These are phyloP conservation scores for Platycheirus rosarum DNA, from an alignment of 2,888 invertebrate genomes.

Conservation along the genomic window DNA sequence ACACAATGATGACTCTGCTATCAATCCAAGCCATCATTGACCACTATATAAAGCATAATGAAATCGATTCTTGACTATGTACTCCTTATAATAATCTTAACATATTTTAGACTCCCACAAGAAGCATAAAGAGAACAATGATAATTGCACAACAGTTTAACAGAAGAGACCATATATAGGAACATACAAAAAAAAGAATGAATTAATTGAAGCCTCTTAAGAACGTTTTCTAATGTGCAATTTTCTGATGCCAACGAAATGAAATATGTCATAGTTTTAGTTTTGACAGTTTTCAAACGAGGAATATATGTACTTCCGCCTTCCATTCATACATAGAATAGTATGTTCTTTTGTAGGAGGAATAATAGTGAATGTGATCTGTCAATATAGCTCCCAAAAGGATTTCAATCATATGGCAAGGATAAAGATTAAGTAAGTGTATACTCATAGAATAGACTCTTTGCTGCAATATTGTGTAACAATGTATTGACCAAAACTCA, in stretches of 20 bases:
- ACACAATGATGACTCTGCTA: too few relatives aligned
- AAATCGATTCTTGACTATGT: too few relatives aligned
- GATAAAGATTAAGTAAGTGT: constrained; percentile 46
- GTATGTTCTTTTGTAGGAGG: constrained; percentile 16
- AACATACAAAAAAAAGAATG: constrained; percentile 5
- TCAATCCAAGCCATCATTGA: too few relatives aligned
- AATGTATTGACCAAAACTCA: constrained; percentile 45
- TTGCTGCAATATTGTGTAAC: constrained; percentile 15
- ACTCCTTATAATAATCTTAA: constrained; percentile 9
- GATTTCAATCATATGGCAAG: constrained; percentile 41
- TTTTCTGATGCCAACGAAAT: not conserved
- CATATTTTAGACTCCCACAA: not conserved
- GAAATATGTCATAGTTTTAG: constrained; percentile 45
- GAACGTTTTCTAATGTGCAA: not conserved
- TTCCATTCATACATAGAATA: constrained; percentile 5
- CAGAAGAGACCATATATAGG: constrained; percentile 48
- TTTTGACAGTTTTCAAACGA: constrained; percentile 50
- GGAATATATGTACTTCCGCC: constrained; percentile 42
- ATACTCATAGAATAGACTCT: constrained; percentile 4
- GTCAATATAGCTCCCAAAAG: not conserved
- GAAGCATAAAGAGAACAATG: constrained; percentile 50
- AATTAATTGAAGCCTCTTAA: constrained; percentile 12
- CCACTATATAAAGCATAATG: too few relatives aligned
- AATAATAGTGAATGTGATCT: constrained; percentile 28
- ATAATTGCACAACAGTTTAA: constrained; percentile 47